Conservation (phyloP, 2,113 vertebrate genomes). For the Lampris megalopsis region DNA sequence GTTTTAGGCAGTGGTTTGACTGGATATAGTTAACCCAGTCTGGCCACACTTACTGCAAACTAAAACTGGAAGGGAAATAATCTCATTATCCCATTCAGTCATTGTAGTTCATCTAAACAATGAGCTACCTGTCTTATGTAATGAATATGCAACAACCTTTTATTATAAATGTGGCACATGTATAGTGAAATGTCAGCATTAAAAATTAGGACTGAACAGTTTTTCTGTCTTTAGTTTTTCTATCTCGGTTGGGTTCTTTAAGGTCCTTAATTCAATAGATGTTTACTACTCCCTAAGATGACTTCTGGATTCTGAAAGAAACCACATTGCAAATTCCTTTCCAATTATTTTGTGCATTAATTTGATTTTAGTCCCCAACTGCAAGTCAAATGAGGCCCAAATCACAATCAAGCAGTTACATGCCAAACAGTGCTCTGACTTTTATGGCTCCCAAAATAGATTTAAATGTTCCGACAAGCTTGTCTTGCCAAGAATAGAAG, state of each 20-base stretch:
- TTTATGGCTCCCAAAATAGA: slow-evolving; percentile 52
- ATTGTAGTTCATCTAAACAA: slow-evolving; percentile 14
- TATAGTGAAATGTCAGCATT: slow-evolving; percentile 37
- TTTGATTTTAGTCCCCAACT: slow-evolving; percentile 54
- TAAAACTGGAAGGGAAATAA: no score
- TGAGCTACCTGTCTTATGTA: slow-evolving; percentile 38
- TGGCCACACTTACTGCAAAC: no score
- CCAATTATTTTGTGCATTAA: slow-evolving; percentile 61
- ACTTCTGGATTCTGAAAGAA: slow-evolving; percentile 38
- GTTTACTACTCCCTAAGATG: slow-evolving; percentile 60
- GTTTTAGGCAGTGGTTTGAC: no score
- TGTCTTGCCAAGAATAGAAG: neutral
- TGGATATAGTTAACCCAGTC: no score
- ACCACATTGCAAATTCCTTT: slow-evolving; percentile 25
- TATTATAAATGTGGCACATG: slow-evolving; percentile 44
- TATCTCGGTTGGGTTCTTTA: slow-evolving; percentile 35
- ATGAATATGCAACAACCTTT: slow-evolving; percentile 57
- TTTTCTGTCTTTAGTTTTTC: slow-evolving; percentile 33
- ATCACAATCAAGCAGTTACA: slow-evolving; percentile 22
- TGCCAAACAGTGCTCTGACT: slow-evolving; percentile 17
- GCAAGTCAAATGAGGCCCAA: slow-evolving; percentile 50
- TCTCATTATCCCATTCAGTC: no score
- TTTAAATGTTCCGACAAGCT: slow-evolving; percentile 19
- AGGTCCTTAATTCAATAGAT: slow-evolving; percentile 46
- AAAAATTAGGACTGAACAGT: slow-evolving; percentile 31